These are phyloP conservation scores for Corydoras maculifer DNA, from an alignment of 2,113 vertebrate species.

Conservation along the genomic window DNA sequence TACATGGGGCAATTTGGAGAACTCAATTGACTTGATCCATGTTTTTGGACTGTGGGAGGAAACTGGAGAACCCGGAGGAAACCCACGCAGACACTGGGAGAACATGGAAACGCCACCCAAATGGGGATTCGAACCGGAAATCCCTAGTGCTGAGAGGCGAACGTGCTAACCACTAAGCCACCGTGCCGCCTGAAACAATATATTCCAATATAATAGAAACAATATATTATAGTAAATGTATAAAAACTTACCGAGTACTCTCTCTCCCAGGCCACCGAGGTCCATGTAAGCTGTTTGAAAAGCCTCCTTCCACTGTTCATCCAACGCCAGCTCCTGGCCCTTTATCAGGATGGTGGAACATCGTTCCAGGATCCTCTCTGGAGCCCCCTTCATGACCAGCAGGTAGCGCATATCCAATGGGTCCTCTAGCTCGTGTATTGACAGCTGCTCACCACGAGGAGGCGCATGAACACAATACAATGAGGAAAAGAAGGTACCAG, in stretches of 20 bases:
- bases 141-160: no score
- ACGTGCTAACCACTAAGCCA: no score
- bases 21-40: no score
- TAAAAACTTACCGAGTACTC: constrained; percentile 66
- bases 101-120: no score
- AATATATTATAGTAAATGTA: no score
- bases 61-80: no score
- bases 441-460: constrained; percentile 63
- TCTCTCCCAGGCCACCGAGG: constrained; percentile 78
- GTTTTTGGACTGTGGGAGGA: no score
- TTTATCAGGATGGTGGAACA: constrained; percentile 80
- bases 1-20: no score
- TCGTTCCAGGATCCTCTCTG: constrained; percentile 82
- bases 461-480: not conserved
- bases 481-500: not conserved
- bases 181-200: no score
- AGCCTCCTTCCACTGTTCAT: constrained; percentile 83
- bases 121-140: no score
- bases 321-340: constrained; percentile 83
- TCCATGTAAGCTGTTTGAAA: constrained; percentile 89
- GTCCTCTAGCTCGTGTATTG: constrained; percentile 82
- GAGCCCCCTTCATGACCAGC: constrained; percentile 89
- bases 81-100: no score
- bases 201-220: no score
- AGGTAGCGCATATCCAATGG: constrained; percentile 83